phyloP scores from a whole-genome alignment of 2,797 vertebrate species.

The Dryobates pubescens region DNA sequence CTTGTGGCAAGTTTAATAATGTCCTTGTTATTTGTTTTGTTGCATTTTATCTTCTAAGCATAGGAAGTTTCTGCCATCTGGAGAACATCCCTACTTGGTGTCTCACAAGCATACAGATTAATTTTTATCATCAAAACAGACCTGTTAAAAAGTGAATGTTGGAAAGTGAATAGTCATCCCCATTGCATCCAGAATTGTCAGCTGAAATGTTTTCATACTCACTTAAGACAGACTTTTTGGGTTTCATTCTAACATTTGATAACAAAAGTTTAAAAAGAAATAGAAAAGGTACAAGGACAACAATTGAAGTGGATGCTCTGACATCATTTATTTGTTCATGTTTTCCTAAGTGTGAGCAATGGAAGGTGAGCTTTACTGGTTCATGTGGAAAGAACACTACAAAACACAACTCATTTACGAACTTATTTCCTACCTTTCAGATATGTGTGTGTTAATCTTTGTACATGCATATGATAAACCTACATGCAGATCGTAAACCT shows the following conservation, averaged over 20 bases:
- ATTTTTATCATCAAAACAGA: not conserved
- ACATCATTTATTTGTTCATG: not conserved
- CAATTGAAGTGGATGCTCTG: accelerated
- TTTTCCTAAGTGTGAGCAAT: not conserved
- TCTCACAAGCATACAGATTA: not conserved
- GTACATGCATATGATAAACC: accelerated
- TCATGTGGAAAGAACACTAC: not conserved
- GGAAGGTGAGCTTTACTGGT: not conserved
- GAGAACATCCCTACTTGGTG: not conserved
- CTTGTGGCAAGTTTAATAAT: not conserved
- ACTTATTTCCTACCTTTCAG: not conserved
- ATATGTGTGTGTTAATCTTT: not conserved
- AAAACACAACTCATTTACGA: not conserved
- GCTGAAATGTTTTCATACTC: not conserved
- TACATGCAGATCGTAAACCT: not conserved
- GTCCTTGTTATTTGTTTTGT: not conserved
- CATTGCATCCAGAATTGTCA: not conserved
- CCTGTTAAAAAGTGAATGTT: not conserved
- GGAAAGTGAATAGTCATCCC: not conserved
- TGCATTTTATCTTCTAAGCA: not conserved
- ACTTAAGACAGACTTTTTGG: not conserved
- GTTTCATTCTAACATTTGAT: not conserved
- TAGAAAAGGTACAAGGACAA: not conserved
- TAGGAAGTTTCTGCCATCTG: not conserved
- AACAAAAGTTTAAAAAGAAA: not conserved